Conservation (phyloP, 2,113 vertebrate genomes). For the Cryptomyrus ogoouensis region DNA sequence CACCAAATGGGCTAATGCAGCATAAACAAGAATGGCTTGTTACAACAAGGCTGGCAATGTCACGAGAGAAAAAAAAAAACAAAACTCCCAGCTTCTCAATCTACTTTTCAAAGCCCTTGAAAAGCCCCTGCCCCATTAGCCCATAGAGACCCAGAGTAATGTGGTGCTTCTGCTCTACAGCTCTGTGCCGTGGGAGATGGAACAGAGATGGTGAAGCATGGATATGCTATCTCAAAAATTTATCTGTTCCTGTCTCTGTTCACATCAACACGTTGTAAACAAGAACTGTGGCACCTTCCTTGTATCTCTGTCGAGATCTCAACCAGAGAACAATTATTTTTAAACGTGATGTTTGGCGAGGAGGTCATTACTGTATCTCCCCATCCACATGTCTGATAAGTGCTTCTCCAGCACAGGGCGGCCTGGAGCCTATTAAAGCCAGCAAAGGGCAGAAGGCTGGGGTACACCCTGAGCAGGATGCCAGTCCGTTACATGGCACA, state of each 20-base stretch:
- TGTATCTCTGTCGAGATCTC: neutral
- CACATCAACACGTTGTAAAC: neutral
- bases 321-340: neutral
- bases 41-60: slow-evolving; percentile 1
- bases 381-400: neutral
- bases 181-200: neutral
- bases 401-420: neutral
- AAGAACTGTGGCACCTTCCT: neutral
- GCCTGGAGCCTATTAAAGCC: neutral
- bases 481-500: neutral
- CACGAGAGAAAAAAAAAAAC: neutral
- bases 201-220: neutral
- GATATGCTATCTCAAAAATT: neutral
- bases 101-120: neutral
- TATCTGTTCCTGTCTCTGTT: neutral
- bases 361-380: neutral
- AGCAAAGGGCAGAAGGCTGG: neutral
- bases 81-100: neutral
- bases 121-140: neutral
- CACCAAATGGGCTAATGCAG: slow-evolving; percentile 1
- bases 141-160: neutral
- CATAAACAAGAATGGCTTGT: slow-evolving; percentile 4
- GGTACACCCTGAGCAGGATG: neutral
- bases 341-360: neutral
- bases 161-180: neutral